A percentile compares a stretch with the other conserved stretches of the same genome.
phyloP scores from a whole-genome alignment of 1,140 invertebrate species.

The Cotesia vestalis region DNA sequence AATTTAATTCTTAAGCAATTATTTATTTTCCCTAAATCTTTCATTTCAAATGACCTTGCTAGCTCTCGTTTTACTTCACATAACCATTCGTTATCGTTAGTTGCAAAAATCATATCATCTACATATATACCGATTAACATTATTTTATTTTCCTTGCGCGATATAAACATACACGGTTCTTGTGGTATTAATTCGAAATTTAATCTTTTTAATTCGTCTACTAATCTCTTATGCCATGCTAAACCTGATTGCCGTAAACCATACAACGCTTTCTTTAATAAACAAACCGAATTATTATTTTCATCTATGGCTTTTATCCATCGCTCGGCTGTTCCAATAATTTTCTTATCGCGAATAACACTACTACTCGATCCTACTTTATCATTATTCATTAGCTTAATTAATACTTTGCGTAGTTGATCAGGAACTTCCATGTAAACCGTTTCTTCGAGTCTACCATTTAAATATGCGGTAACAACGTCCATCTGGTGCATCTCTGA shows the following conservation, averaged over 20 bases:
- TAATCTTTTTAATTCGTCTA: not conserved
- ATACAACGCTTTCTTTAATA: slow-evolving; percentile 7
- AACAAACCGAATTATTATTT: not conserved
- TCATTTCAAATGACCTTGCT: slow-evolving; percentile 42
- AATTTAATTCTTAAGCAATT: slow-evolving; percentile 45
- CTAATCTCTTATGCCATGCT: slow-evolving; percentile 8
- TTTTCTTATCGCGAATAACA: not conserved
- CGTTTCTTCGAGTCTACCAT: slow-evolving; percentile 31
- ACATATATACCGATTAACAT: slow-evolving; percentile 44
- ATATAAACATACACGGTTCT: too few species aligned
- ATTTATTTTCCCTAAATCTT: slow-evolving; percentile 42
- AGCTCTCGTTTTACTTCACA: slow-evolving; percentile 36
- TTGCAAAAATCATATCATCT: slow-evolving; percentile 54
- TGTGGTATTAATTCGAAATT: not conserved
- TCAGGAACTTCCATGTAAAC: slow-evolving; percentile 22
- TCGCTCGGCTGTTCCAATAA: not conserved
- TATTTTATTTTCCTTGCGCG: too few species aligned
- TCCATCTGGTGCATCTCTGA: slow-evolving; percentile 12
- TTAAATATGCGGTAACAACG: slow-evolving; percentile 12
- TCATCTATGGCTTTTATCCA: not conserved
- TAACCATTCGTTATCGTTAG: slow-evolving; percentile 38
- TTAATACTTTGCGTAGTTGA: not conserved
- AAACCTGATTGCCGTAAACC: not conserved
- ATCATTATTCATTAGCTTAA: not conserved
- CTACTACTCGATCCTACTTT: not conserved